Base-by-base conservation (phyloP, 2,797 vertebrate genomes). In the Halcyon smyrnensis region DNA sequence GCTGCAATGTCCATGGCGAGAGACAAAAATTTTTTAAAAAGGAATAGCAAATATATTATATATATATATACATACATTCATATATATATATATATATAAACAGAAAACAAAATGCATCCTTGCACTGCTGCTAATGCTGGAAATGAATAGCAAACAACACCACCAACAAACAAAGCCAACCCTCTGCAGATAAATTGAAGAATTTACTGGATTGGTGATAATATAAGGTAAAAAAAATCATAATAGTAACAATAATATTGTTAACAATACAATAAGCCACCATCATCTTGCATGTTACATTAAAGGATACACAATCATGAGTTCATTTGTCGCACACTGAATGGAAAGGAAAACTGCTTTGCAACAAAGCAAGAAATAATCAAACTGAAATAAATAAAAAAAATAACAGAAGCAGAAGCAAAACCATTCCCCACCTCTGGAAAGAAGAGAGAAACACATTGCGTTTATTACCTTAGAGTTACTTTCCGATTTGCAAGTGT, bases 1-100 rank as follows among this genome's bases (percentile, higher is more conserved):
- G 97, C 97, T 97, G 97, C 91, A 96, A 97, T 56, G 80, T 95
- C 97, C 95, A 95, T 92, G 97, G 96, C 85, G 34, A 98, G 97
- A 98, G 96, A 98, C 97, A 97, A 95, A 94, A 53, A 64, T 86
- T 92, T 94, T 88, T 87, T 11, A 81, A 80, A 98, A 98, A 97
- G 97, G 96, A 98, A 98, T 97, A 98, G 96, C 98, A 98, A 97
- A 98, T 98, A 98, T 97, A 97, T 97, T 98, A 96, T 96, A 98
- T 96, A 98, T 97, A 98, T 98, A 98, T 97, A 98, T 93, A 95
- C 36, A 93, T 87, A 93, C 59, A 79, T 43, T 89, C 18, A 84
- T 59, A 94, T n/a, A 95, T 89, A 95, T 89, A 95, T 90, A 95
- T 82, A 98, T 97, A 98, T 75, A 93, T 82, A 97, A 95, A 94